Percentiles rank a stretch among this genome's conserved stretches.
Evolutionary conservation across 2,888 invertebrate genomes (phyloP).

Genomic region (Ornithoptera alexandrae): DNA sequence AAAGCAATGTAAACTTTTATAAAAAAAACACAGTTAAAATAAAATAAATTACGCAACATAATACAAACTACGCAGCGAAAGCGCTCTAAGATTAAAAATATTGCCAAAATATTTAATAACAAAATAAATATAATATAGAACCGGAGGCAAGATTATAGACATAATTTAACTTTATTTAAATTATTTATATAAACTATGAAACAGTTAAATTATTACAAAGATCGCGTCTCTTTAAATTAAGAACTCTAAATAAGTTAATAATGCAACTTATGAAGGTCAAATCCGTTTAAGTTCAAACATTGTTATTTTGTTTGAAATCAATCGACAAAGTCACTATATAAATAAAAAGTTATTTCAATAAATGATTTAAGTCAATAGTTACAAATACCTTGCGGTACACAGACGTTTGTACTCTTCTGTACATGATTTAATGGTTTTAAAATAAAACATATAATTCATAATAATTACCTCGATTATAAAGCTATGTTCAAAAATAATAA

Average conservation of each 20-base stretch:
- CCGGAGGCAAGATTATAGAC: slow-evolving; percentile 66
- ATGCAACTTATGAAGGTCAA: not conserved
- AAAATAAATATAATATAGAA: slow-evolving; percentile 46
- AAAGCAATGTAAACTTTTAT: slow-evolving; percentile 61
- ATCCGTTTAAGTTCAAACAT: not conserved
- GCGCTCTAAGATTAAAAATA: slow-evolving; percentile 22
- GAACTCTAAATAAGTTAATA: slow-evolving; percentile 9
- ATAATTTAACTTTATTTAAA: slow-evolving; percentile 47
- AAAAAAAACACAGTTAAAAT: slow-evolving; percentile 63
- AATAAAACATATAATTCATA: slow-evolving; percentile 5
- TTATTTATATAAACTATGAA: slow-evolving; percentile 48
- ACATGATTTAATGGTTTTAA: slow-evolving; percentile 5
- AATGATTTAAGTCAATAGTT: slow-evolving; percentile 4
- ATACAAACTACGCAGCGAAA: slow-evolving; percentile 32
- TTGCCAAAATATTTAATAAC: slow-evolving; percentile 26
- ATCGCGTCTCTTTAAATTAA: slow-evolving; percentile 13
- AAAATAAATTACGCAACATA: slow-evolving; percentile 73
- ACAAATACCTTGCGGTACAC: slow-evolving; percentile 5
- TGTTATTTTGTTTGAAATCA: no score
- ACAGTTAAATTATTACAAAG: slow-evolving; percentile 35
- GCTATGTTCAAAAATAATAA: slow-evolving; percentile 16
- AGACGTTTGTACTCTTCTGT: slow-evolving; percentile 21
- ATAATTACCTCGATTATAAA: slow-evolving; percentile 11
- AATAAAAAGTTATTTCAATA: not conserved
- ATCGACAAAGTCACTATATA: no score